Base-by-base conservation (phyloP, 2,888 invertebrate species). In the Leptinotarsa peninsularis region DNA sequence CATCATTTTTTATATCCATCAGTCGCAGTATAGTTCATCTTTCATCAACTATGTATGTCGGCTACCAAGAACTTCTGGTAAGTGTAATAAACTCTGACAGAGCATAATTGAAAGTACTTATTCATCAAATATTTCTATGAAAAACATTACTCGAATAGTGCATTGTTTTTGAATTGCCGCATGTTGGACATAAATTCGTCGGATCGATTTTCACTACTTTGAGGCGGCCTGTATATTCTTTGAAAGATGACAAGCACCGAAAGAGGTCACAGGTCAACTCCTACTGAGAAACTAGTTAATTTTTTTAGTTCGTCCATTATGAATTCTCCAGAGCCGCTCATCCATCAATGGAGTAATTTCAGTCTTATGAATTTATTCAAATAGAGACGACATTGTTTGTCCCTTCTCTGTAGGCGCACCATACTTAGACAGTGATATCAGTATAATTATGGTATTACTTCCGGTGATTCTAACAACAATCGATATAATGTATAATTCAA, bases 401-500 rank as follows among this genome's bases (percentile, higher is more conserved):
- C 15, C 33, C 58, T 70, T 50, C 70, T 56, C 33, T 21, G 27
- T 21, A 33, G 69, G 15, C 56, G 15, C 56, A 33, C 58, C 70
- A 70, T 70, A 70, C 58, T 70, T 49, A 58, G 58, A 58, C 70
- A 17, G 60, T 49, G 58, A 70, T 70, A 70, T 70, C 70, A 70
- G 70, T 70, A 66, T 76, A 73, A 76, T 71, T 73, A 71, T 71
- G 73, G 58, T 49, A 68, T 71, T 76, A 63, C 71, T 76, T 76
- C 76, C 76, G 73, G 76, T 71, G 60, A 54, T 76, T 73, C 70
- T 71, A 73, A 76, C 66, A 76, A 76, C 76, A 73, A 75, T 73
- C 73, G 71, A 73, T 63, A 67, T 76, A 73, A 76, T 76, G 71
- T 68, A 71, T 76, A 73, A 76, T 76, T 72, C 70, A 73, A 71